Evolutionary conservation across 2,113 vertebrate species (phyloP), one percentile per base, ranked within the genome.

Genomic region (Scalopus aquaticus): DNA sequence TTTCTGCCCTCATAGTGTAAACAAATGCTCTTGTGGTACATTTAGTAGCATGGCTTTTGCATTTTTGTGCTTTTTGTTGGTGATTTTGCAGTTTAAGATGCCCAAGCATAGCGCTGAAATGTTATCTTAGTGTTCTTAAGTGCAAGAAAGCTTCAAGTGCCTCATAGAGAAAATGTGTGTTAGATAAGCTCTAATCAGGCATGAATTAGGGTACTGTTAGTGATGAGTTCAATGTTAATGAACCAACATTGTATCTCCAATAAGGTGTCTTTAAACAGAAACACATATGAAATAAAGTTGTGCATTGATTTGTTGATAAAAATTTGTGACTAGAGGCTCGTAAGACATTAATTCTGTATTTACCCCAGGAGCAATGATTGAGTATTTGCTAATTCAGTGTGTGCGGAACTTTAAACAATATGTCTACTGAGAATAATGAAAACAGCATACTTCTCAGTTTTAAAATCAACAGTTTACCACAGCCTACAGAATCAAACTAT

Each of bases 301-400:
- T 37, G 12, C n/a, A 84, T 51, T 13, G 39, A 73, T 1, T 83
- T 26, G 58, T 35, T 70, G 67, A 94, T 80, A 65, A 88, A 80
- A 88, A 88, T 56, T 77, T 85, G 62, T 82, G 85, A 88, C 5
- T 0, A 79, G 62, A 91, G 65, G 65, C 56, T 88, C 37, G 13
- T 0, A 84, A 30, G 60, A 95, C 78, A 44, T 67, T 84, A 84
- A 84, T 44, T 4, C 20, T 74, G 12, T 76, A 39, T 69, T 88
- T 84, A 39, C 11, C 44, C 22, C 64, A 69, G 79, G 17, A 70
- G 39, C 30, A 94, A 62, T 35, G 42, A 20, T 32, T 76, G 30
- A 83, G 15, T 58, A 88, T 88, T 76, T 79, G 26, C 58, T 74
- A 91, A 85, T 70, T 94, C 67, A 87, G 44, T 86, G 56, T 79